Base-by-base conservation (phyloP, 1,140 invertebrate species). In the Chironomus striatipennis region DNA sequence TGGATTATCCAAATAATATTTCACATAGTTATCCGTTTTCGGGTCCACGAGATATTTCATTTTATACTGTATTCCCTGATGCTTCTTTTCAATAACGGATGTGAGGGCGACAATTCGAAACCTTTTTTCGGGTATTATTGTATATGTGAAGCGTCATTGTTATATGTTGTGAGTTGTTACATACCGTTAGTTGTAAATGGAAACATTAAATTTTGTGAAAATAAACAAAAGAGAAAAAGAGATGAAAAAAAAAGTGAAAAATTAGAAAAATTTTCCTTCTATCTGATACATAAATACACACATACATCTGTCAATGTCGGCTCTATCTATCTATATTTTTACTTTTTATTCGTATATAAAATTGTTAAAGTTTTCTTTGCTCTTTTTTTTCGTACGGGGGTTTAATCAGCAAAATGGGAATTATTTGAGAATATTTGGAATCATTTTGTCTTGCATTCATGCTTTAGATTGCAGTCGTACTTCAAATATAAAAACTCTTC, bases 1-100 rank as follows among this genome's bases (percentile, higher is more conserved):
- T 70, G 65, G 65, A 20, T 18, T 20, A 70, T 70, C 65, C n/a
- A 18, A 70, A 18, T 70, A 70, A 18, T 70, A 70, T 70, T 21
- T 18, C 18, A 70, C 18, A 70, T 18, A 70, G 65, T 70, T 70
- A 18, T 70, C 65, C 17, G 65, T 70, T 17, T 70, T 70, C 10
- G 65, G 65, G 18, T 70, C 65, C 9, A 21, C 65, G 65, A 18
- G 17, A 70, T 70, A 70, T 70, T 70, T 70, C 65, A 70, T 70
- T 18, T 70, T 70, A 10, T 70, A 70, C 9, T 70, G 65, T 9
- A 17, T 8, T 70, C 65, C 65, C 18, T 70, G 65, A 70, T 70
- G 65, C 17, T 70, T n/a, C 65, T 70, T 70, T 70, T 70, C 65
- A 9, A 70, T 21, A 70, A 70, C 20, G 9, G 65, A 18, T 21